Evolutionary conservation across 1,140 invertebrate species (phyloP).

Genomic region (Mamestra configurata): DNA sequence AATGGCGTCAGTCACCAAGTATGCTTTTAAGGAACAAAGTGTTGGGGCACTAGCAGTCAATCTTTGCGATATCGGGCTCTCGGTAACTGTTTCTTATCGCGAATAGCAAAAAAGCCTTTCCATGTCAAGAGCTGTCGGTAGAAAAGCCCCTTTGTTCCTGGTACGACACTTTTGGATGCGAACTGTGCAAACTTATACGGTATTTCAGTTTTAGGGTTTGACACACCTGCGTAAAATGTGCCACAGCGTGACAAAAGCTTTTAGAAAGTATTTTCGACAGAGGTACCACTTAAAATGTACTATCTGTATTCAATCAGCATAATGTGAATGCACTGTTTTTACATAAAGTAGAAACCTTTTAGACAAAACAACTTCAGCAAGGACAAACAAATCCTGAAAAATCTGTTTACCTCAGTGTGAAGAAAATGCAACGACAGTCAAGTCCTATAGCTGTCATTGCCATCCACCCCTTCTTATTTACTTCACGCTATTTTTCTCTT

Average conservation of each 20-base stretch:
- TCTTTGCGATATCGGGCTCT: conserved; percentile 60
- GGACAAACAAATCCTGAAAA: no score
- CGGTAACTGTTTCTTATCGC: conserved; percentile 73
- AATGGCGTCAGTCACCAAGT: conserved; percentile 25
- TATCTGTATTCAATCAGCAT: not conserved
- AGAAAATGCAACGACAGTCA: conserved; percentile 16
- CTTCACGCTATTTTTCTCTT: conserved; percentile 28
- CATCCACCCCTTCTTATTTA: not conserved
- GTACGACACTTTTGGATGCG: conserved; percentile 65
- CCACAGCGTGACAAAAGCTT: conserved; percentile 7
- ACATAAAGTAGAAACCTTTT: not conserved
- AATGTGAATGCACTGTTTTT: not conserved
- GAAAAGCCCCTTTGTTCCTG: conserved; percentile 79
- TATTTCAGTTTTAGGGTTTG: conserved; percentile 39
- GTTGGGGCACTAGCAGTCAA: conserved; percentile 58
- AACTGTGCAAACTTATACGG: conserved; percentile 52
- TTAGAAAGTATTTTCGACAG: not conserved
- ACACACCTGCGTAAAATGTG: conserved; percentile 22
- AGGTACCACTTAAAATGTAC: not conserved
- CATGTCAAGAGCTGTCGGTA: conserved; percentile 81
- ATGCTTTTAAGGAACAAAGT: conserved; percentile 64
- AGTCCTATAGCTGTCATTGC: conserved; percentile 5
- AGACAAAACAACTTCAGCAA: not conserved
- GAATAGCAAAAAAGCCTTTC: conserved; percentile 82
- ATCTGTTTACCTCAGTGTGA: not conserved